Percentiles rank a stretch among this genome's conserved stretches.
These are phyloP conservation scores for Sphaerophoria rueppellii DNA, from an alignment of 2,888 invertebrate genomes.

Conservation along the genomic window DNA sequence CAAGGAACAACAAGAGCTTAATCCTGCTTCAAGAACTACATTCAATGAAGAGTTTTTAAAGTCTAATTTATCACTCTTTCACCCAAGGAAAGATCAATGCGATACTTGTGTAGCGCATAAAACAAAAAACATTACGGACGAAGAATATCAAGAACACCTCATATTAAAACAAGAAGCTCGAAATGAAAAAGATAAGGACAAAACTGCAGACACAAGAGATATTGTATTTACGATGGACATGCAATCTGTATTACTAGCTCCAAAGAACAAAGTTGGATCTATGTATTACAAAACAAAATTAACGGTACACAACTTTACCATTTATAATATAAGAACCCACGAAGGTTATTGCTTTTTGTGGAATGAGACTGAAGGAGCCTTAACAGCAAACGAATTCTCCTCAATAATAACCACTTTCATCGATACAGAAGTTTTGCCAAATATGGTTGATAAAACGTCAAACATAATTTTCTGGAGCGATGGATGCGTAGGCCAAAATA, in stretches of 20 bases:
- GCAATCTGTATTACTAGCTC: conserved; percentile 16
- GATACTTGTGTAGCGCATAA: background rate
- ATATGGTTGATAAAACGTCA: background rate
- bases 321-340: background rate
- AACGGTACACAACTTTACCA: conserved; percentile 6
- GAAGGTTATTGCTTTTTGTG: conserved; percentile 8
- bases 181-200: conserved; percentile 2
- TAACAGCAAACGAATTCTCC: conserved; percentile 12
- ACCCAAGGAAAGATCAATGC: background rate
- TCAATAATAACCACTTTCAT: conserved; percentile 8
- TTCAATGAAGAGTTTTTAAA: background rate
- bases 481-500: conserved; percentile 9
- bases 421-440: background rate
- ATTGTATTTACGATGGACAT: conserved; percentile 14
- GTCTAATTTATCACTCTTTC: background rate
- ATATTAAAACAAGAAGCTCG: background rate
- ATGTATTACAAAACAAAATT: conserved; percentile 23
- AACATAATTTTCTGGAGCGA: conserved; percentile 17
- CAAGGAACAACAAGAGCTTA: conserved; percentile 4
- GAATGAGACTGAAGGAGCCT: conserved; percentile 17
- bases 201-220: conserved; percentile 6
- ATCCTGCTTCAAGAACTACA: conserved; percentile 2
- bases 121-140: background rate
- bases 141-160: background rate
- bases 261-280: conserved; percentile 6